Evolutionary conservation across 2,888 invertebrate genomes (phyloP), one percentile per base, ranked within the genome.

Genomic region (Cotesia congregata): DNA sequence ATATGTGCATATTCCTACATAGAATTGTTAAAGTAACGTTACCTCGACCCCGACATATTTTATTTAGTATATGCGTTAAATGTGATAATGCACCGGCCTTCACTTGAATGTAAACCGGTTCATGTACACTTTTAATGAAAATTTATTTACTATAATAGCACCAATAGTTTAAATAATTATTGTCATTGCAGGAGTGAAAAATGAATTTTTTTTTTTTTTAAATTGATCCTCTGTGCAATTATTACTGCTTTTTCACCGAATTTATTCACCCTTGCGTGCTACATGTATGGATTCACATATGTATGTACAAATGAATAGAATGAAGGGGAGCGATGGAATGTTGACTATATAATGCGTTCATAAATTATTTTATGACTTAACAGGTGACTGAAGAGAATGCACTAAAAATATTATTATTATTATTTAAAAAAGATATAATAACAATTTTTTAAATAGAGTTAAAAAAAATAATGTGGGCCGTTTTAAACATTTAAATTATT

Each of bases 61-160:
- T 72, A 17, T 17, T n/a, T 65, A 30, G 60, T 38, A 67, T 41
- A 72, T 50, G 72, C 72, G 67, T 67, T 60, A 76, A 76, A 61
- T 67, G 72, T 76, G 72, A 76, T 67, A 67, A 62, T 50, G 76
- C 72, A 67, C 72, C 70, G 72, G 76, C 76, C 76, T 72, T 72
- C 76, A 70, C 50, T 72, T 60, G 50, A 60, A 67, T 72, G 67
- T 65, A 76, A 76, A 76, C 72, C 76, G 72, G 76, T 76, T 76
- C 40, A 72, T 50, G 50, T 50, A 50, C 50, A 50, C 12, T 50
- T 50, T 50, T 12, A 50, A 12, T 12, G 9, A 7, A 50, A 50
- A 50, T 50, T 50, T 50, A 50, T 50, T 12, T 50, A 50, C 50
- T 50, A 12, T 50, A 30, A 3, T 30, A 30, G 30, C 30, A 30